Evolutionary conservation across 2,888 invertebrate genomes (phyloP), one percentile per base, ranked within the genome.

Genomic region (Andrena marginata): DNA sequence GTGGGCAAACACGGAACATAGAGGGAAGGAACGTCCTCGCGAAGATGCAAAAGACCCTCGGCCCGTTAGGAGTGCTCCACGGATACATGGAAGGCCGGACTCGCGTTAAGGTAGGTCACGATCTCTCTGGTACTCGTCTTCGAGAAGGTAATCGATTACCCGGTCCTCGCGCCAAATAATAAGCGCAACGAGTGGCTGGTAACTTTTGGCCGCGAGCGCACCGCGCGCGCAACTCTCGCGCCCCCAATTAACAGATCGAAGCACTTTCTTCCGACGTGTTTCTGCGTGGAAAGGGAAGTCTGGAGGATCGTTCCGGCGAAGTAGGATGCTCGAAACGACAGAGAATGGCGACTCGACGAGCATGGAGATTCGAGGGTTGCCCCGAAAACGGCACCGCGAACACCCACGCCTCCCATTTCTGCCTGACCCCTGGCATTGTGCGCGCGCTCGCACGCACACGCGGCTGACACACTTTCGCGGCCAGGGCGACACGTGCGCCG

Each of bases 1-100:
- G 59, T 8, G 26, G 68, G 23, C 85, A 92, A 29, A 77, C 87
- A 82, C 85, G 90, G 56, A 79, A 87, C 86, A 23, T 76, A 49
- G 90, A 91, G 42, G 89, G 89, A 29, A 94, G 94, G 70, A 96
- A 96, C 91, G 89, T 96, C 67, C 93, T 96, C 77, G 93, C 94
- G 7, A 94, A 94, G 69, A 96, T 97, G 94, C 95, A 95, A 54
- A 91, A 88, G 0, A 94, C 94, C 26, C 63, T 91, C 1, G 97
- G 97, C 0, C 97, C 97, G 0, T 93, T 97, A 35, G 94, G 94
- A 0, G 92, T 95, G n/a, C 93, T 97, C 16, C 95, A 94, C 84
- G 95, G 95, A 23, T 97, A 96, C 89, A 96, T 96, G 90, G 96
- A 96, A 84, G 94, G 95, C 65, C 94, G 95, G 83, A 93, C 95